A percentile compares a stretch with the other conserved stretches of the same genome.
Evolutionary conservation across 2,113 vertebrate species (phyloP).

Genomic region (Phodopus roborovskii): DNA sequence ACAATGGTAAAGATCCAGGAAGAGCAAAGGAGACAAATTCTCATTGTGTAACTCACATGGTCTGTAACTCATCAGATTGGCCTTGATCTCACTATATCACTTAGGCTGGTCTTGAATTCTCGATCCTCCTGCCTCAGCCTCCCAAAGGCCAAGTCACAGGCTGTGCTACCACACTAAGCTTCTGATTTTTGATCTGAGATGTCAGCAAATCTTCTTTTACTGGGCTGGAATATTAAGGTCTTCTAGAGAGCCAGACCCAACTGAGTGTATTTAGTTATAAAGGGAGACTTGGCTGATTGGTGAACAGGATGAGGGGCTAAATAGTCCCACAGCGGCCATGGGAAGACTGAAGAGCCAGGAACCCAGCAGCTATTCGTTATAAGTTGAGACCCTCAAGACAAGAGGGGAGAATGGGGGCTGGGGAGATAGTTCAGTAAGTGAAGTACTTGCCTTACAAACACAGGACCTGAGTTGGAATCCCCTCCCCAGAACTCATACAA

Average conservation of each 20-base stretch:
- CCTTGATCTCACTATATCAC: too few species aligned
- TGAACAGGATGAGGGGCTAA: neutral
- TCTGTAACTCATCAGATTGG: neutral
- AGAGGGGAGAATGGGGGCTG: neutral
- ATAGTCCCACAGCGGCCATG: neutral
- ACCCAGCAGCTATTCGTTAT: neutral
- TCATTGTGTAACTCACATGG: neutral
- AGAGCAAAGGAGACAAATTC: neutral
- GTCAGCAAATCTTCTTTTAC: neutral
- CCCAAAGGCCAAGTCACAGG: neutral
- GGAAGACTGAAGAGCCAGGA: neutral
- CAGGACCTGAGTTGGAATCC: neutral
- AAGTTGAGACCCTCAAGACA: neutral
- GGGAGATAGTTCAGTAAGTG: neutral
- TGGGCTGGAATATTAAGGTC: neutral
- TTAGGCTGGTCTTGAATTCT: neutral
- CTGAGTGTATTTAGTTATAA: neutral
- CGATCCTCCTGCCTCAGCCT: neutral
- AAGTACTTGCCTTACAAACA: neutral
- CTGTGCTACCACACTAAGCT: neutral
- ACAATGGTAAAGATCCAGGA: neutral
- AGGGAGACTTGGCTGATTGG: neutral
- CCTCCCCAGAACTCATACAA: too few species aligned
- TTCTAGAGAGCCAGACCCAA: neutral
- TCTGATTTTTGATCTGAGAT: neutral